Evolutionary conservation across 2,113 vertebrate species (phyloP).

Genomic region (Butorides virescens): DNA sequence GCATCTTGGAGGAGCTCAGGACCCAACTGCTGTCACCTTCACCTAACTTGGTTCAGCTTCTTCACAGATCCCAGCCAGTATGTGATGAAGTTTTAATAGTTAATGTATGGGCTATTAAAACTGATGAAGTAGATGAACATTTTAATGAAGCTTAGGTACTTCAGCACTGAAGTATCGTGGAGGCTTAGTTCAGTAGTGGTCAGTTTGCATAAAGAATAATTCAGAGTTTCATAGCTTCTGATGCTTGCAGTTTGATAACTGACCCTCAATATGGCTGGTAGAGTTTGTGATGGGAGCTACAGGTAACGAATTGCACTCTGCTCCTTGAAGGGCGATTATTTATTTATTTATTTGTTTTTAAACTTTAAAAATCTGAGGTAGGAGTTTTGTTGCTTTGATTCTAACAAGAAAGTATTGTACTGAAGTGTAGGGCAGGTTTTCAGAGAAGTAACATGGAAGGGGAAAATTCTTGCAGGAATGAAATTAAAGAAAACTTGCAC

Average conservation of each 20-base stretch:
- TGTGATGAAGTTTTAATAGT: background rate
- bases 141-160: background rate
- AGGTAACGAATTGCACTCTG: background rate
- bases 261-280: background rate
- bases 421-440: background rate
- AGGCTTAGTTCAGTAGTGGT: background rate
- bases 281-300: background rate
- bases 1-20: background rate
- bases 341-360: background rate
- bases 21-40: background rate
- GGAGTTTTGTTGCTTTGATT: background rate
- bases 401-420: background rate
- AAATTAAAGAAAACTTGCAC: background rate
- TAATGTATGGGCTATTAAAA: background rate
- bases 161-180: background rate
- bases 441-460: background rate
- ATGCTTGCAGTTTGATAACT: background rate
- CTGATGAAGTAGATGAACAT: background rate
- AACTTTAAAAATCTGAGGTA: background rate
- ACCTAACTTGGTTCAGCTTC: background rate
- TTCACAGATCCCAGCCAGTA: background rate
- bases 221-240: background rate
- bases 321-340: background rate
- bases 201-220: background rate
- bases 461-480: background rate